Base-by-base conservation (phyloP, 1,140 invertebrate genomes). In the Drosophila rufa region DNA sequence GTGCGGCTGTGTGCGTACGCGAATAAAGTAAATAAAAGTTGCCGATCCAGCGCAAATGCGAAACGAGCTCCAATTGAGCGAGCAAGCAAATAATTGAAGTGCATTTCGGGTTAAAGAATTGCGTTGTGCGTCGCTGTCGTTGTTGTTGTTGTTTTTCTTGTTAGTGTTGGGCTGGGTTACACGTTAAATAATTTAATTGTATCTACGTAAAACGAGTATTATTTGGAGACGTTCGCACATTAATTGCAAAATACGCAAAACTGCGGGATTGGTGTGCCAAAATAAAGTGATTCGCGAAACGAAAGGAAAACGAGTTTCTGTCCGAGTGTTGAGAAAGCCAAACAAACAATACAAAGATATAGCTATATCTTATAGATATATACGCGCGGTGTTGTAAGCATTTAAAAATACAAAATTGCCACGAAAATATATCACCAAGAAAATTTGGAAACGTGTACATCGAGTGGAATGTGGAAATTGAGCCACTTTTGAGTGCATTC, bases 401-500 rank as follows among this genome's bases (percentile, higher is more conserved):
- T 60, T 74, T 74, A 73, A 73, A 74, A 73, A 74, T 74, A 73
- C 15, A 67, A 67, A 57, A 48, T 42, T 45, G 25, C 27, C 64
- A 38, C 22, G 17, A 46, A 25, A 40, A 27, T 61, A 12, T 33
- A 36, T 27, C 43, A 33, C 15, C 12, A 43, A 27, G 2, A 36
- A 51, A 12, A 33, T 53, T 70, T 40, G 15, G 25, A 50, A 73
- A 73, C 67, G 67, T 74, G 70, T 43, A 59, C 33, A 48, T 50
- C 14, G 53, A 70, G 65, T 48, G 65, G 33, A 65, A 65, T 56
- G 48, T 4, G 3, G 12, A 14, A 46, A 33, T 69, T 15, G 25
- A 38, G 36, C 12, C 4, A 14, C 5, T 14, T 65, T 25, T 17
- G 65, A 71, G 69, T 70, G 55, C 55, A 60, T 74, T 74, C 68